Conservation (phyloP, 2,888 invertebrate species). For the Xanthia togata region DNA sequence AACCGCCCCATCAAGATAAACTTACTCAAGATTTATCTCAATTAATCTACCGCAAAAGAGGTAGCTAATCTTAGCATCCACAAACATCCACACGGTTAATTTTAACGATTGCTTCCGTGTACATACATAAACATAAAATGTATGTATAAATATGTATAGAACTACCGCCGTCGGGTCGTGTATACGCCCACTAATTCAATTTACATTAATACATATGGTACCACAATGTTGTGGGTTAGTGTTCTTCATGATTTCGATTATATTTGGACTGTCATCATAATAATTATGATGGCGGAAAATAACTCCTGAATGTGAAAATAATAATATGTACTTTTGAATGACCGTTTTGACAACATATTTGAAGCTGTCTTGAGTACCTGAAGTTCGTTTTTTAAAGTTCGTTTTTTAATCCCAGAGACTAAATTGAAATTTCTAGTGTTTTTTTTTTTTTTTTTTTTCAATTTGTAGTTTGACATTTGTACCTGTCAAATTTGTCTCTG, state of each 20-base stretch:
- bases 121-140: constrained; percentile 6
- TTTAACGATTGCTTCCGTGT: constrained; percentile 53
- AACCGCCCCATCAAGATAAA: constrained; percentile 18
- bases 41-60: constrained; percentile 44
- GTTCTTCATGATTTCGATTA: constrained; percentile 26
- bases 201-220: constrained; percentile 79
- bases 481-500: too few species aligned
- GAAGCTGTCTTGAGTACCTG: too few species aligned
- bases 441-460: too few species aligned
- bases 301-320: background rate
- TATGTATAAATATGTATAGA: constrained; percentile 40
- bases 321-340: background rate
- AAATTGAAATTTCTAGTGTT: too few species aligned
- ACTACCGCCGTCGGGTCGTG: constrained; percentile 64
- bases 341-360: background rate
- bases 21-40: constrained; percentile 38
- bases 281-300: background rate
- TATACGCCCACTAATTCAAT: constrained; percentile 87
- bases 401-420: too few species aligned
- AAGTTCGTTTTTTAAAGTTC: too few species aligned
- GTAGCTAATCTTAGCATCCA: constrained; percentile 50
- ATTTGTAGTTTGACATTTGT: too few species aligned
- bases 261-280: constrained; percentile 5
- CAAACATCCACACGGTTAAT: constrained; percentile 34
- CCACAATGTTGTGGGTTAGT: constrained; percentile 68